Base-by-base conservation (phyloP, 2,888 invertebrate species). In the Catotricha subobsoleta region DNA sequence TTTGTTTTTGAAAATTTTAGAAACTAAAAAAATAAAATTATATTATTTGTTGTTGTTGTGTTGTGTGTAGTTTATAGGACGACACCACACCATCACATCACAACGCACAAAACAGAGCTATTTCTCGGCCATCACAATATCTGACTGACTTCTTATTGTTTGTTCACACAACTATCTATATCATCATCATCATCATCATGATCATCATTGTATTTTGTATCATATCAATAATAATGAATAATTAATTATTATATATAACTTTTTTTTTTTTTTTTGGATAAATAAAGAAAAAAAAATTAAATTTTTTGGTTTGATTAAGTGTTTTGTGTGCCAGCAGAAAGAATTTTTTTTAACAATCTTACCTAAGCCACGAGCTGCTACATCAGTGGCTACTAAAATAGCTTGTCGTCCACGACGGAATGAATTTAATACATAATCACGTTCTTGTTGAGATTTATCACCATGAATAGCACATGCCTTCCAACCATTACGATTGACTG, bases 341-440 rank as follows among this genome's bases (percentile, higher is more conserved):
- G n/a, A n/a, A n/a, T n/a, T n/a, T n/a, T n/a, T n/a, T n/a, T n/a
- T n/a, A n/a, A n/a, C n/a, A 33, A 33, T 30, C 80, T 72, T 67
- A 90, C 90, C 90, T 58, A 91, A 69, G 46, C 90, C 90, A 47
- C 90, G 68, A 23, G 91, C 90, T 44, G 92, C 92, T 49, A 92
- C 92, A 64, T 94, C 92, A 4, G 92, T 92, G 47, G 92, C 92
- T 44, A 94, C 83, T 46, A 94, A 67, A 50, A 94, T 87, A 16
- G 81, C 78, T 47, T 76, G 74, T 44, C 70, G 69, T 48, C 80
- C 77, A 54, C 72, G 72, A 25, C 84, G 72, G 67, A 88, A 88
- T 63, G 86, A 83, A 59, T 73, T 67, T 42, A 86, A 66, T 30
- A 87, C 87, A 68, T 82, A 83, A 64, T 88, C 88, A 46, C 88